Conservation (phyloP, 2,797 vertebrate genomes). For the Nannoperca australis region DNA sequence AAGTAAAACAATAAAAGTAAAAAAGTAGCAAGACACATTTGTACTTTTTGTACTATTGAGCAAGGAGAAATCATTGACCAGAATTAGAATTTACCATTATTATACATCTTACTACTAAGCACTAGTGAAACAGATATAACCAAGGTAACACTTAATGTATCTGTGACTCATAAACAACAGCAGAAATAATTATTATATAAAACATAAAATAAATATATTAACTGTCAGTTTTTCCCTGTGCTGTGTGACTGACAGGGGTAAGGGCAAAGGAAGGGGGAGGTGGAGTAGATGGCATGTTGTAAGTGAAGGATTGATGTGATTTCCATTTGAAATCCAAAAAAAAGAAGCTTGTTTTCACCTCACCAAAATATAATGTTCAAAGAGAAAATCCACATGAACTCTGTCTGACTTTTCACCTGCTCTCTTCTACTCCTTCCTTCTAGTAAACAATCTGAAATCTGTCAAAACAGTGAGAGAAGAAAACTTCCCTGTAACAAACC, state of each 20-base stretch:
- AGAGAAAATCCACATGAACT: constrained; percentile 69
- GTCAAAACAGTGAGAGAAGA: constrained; percentile 49
- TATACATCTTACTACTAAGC: not conserved
- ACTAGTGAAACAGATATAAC: not conserved
- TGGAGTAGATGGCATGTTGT: constrained; percentile 26
- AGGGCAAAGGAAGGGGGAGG: constrained; percentile 13
- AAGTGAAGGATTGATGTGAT: constrained; percentile 54
- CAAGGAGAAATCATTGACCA: not conserved
- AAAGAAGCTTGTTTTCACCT: constrained; percentile 33
- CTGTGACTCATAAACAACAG: not conserved
- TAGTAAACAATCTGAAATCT: constrained; percentile 61
- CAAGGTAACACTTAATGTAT: not conserved
- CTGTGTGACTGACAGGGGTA: constrained; percentile 44
- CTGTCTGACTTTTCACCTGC: constrained; percentile 67
- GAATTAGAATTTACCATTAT: not conserved
- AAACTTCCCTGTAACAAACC: constrained; percentile 38
- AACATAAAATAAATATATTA: not conserved
- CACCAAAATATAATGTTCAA: constrained; percentile 58
- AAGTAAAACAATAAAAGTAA: not conserved
- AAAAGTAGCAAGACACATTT: not conserved
- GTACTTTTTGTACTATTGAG: not conserved
- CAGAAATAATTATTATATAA: too few species aligned
- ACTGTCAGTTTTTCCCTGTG: not conserved
- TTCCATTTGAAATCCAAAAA: constrained; percentile 51
- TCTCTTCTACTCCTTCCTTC: constrained; percentile 40